A percentile compares a stretch with the other conserved stretches of the same genome.
These are phyloP conservation scores for Argya squamiceps DNA, from an alignment of 2,797 vertebrate genomes.

Conservation along the genomic window DNA sequence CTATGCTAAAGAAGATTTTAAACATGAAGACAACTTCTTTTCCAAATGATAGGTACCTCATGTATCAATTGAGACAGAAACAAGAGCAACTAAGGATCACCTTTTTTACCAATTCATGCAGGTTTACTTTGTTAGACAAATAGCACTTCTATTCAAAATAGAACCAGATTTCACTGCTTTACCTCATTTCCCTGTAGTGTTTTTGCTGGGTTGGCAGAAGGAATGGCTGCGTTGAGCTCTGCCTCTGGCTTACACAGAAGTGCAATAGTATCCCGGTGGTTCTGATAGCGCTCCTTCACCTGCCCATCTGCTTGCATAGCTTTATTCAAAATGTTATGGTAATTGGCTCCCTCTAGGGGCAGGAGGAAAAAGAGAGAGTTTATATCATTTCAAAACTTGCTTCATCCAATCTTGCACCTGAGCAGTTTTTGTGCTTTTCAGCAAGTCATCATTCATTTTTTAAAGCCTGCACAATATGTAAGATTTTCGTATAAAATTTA, in stretches of 20 bases:
- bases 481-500: background rate
- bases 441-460: background rate
- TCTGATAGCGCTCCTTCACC: conserved; percentile 89
- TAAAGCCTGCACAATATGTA: background rate
- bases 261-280: conserved; percentile 91
- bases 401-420: background rate
- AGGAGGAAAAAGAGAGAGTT: background rate
- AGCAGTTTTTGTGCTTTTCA: background rate
- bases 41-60: background rate
- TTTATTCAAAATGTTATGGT: conserved; percentile 86
- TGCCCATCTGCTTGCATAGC: conserved; percentile 93
- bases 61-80: background rate
- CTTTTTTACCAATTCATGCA: accelerated
- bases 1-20: background rate
- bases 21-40: background rate
- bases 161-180: background rate
- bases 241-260: conserved; percentile 92
- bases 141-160: background rate
- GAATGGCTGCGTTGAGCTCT: conserved; percentile 91
- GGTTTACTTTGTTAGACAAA: background rate
- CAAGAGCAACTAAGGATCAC: background rate
- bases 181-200: conserved; percentile 97
- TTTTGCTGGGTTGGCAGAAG: conserved; percentile 95
- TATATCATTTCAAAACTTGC: background rate
- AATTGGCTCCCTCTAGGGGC: conserved; percentile 88